Base-by-base conservation (phyloP, 2,888 invertebrate species). In the Nipponacmea schrenckii region DNA sequence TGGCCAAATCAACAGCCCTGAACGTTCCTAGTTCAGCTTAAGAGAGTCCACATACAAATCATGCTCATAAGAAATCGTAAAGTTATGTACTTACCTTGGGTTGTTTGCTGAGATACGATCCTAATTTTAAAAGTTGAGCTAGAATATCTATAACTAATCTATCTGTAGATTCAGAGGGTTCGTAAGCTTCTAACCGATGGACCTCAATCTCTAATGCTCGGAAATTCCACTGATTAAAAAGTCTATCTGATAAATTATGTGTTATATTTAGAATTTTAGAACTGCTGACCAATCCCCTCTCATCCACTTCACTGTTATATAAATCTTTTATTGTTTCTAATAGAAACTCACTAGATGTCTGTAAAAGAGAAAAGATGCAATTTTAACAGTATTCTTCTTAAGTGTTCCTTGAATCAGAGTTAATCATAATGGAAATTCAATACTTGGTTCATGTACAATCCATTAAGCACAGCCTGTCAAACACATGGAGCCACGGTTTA, bases 181-280 rank as follows among this genome's bases (percentile, higher is more conserved):
- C 87, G 68, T 83, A 86, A 12, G 83, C 79, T 69, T 86, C 86
- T 69, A 87, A 76, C 45, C 83, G 80, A 17, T 85, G 85, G 17
- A 86, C 84, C 69, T 86, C 80, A 48, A 88, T 87, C 70, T 88
- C 87, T 67, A 88, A 73, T 12, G 82, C 80, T 14, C 86, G 78
- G 74, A 79, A 85, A 68, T 78, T 80, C 87, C 87, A 87, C 62
- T 82, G 79, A 69, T 84, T 82, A 69, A 85, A 87, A 50, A 86
- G 77, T 39, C 87, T 77, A 26, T 80, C 74, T 46, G 85, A 83
- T 83, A 85, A 83, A 78, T 86, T 84, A 76, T 85, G 85, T 67
- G 85, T 84, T 62, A 86, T 80, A 65, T 83, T 77, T 12, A 86
- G 77, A 39, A 86, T 83, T 70, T 85, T 86, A 15, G 83, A 81